Percentiles rank a stretch among this genome's conserved stretches.
These are phyloP conservation scores for Drosophila carrolli DNA, from an alignment of 1,140 invertebrate genomes.

Conservation along the genomic window DNA sequence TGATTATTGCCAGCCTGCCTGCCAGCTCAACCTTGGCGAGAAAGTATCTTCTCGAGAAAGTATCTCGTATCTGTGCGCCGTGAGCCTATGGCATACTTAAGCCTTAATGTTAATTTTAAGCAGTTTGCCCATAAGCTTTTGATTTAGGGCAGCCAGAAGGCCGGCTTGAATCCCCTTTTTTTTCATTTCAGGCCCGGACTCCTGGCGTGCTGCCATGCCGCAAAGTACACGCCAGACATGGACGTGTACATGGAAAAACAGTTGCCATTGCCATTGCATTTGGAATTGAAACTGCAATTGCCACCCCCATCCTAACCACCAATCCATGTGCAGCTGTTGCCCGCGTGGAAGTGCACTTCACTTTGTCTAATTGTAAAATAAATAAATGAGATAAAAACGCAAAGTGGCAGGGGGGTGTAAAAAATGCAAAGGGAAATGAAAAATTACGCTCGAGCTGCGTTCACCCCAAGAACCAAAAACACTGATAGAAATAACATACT, in stretches of 20 bases:
- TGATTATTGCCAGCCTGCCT: conserved; percentile 64
- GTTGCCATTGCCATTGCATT: conserved; percentile 17
- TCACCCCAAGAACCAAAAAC: conserved; percentile 9
- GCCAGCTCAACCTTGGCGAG: conserved; percentile 36
- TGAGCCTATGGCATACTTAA: conserved; percentile 43
- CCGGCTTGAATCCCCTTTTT: conserved; percentile 1
- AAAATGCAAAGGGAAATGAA: conserved; percentile 64
- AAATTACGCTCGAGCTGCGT: conserved; percentile 52
- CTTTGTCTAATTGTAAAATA: conserved; percentile 79
- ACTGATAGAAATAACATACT: not conserved
- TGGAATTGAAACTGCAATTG: conserved; percentile 14
- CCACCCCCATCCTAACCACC: not conserved
- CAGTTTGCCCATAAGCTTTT: conserved; percentile 57
- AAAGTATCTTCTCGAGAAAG: conserved; percentile 29
- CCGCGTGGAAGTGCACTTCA: conserved; percentile 64
- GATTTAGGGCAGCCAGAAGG: conserved; percentile 57
- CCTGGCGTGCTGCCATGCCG: conserved; percentile 42
- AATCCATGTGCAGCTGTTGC: conserved; percentile 21
- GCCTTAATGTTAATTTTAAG: conserved; percentile 70
- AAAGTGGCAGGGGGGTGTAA: conserved; percentile 51
- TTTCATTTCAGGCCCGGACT: not conserved
- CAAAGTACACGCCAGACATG: conserved; percentile 13
- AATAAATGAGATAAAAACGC: conserved; percentile 75
- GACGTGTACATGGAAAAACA: conserved; percentile 20
- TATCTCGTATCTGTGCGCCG: conserved; percentile 28